phyloP scores from a whole-genome alignment of 2,888 invertebrate species.

The Tolmerus cingulatus region DNA sequence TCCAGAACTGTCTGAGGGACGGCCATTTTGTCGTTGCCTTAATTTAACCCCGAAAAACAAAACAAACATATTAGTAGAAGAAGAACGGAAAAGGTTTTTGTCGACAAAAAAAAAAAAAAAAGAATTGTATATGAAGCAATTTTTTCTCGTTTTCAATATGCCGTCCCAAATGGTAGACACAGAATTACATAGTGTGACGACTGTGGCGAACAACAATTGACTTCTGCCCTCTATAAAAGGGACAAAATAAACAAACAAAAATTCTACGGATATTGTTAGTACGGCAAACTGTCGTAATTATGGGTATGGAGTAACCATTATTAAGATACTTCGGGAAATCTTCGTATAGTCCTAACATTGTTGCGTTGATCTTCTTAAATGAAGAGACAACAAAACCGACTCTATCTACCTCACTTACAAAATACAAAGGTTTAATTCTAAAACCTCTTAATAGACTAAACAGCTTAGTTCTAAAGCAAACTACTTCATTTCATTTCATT shows the following conservation, averaged over 20 bases:
- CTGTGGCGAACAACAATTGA: not conserved
- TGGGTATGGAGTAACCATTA: not conserved
- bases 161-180: not conserved
- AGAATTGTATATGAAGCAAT: not conserved
- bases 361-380: too few species aligned
- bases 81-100: not conserved
- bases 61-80: not conserved
- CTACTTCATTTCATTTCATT: not conserved
- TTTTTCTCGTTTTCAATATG: not conserved
- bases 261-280: not conserved
- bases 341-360: not conserved
- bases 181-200: not conserved
- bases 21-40: constrained; percentile 23
- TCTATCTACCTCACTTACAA: too few species aligned
- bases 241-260: not conserved
- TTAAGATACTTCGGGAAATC: not conserved
- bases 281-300: not conserved
- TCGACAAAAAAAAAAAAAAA: not conserved
- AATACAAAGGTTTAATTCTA: too few species aligned
- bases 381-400: too few species aligned
- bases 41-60: not conserved
- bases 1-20: not conserved
- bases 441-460: not conserved
- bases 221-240: not conserved
- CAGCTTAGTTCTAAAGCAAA: too few species aligned